phyloP scores from a whole-genome alignment of 2,888 invertebrate genomes.

The Himalopsyche japonica region DNA sequence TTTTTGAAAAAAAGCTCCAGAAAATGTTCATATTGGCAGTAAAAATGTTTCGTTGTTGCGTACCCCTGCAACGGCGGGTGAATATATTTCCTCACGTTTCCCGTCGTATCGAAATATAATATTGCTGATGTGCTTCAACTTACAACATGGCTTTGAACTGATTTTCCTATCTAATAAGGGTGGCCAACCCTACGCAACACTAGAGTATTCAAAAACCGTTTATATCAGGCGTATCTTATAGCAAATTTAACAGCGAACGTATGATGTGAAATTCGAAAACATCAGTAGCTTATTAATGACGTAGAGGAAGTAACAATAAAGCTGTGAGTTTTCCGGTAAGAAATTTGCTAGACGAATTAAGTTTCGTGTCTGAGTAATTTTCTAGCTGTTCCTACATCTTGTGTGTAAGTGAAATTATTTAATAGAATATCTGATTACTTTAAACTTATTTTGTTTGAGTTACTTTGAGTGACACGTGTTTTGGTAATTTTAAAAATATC shows the following conservation, averaged over 20 bases:
- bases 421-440: too few species aligned
- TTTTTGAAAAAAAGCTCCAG: too few species aligned
- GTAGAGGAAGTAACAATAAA: not conserved
- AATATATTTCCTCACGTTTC: not conserved
- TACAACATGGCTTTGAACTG: not conserved
- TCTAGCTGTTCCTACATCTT: not conserved
- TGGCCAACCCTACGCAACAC: not conserved
- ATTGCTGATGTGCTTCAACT: not conserved
- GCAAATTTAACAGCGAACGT: not conserved
- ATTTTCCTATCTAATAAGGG: not conserved
- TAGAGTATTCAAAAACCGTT: not conserved
- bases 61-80: not conserved
- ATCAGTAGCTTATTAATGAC: not conserved
- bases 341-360: not conserved
- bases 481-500: too few species aligned
- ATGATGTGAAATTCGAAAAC: not conserved
- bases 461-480: too few species aligned
- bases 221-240: not conserved
- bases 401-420: too few species aligned
- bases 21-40: too few species aligned
- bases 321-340: not conserved
- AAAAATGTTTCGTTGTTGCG: not conserved
- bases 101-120: not conserved
- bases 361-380: not conserved
- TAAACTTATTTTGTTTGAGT: too few species aligned